Conservation (phyloP, 2,888 invertebrate genomes). For the Drosophila paracracens region DNA sequence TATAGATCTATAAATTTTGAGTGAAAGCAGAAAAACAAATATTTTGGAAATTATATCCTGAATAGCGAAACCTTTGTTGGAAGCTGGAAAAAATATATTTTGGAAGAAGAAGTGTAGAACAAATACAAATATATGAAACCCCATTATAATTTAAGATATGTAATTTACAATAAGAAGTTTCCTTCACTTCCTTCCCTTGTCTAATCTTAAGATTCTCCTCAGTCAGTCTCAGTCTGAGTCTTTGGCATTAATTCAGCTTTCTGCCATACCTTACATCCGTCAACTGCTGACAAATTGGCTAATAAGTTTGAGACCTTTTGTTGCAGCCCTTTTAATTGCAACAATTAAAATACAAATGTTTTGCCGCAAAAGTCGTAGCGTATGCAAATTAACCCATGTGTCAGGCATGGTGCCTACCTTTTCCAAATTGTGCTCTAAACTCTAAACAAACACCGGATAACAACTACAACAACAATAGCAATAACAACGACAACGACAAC, state of each 20-base stretch:
- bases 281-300: conserved; percentile 49
- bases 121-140: not conserved
- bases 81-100: not conserved
- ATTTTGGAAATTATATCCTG: not conserved
- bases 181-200: not conserved
- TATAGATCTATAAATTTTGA: not conserved
- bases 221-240: conserved; percentile 2
- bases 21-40: not conserved
- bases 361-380: conserved; percentile 65
- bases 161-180: not conserved
- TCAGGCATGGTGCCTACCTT: conserved; percentile 50
- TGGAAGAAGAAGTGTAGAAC: not conserved
- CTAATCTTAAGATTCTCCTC: not conserved
- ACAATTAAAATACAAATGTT: conserved; percentile 76
- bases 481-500: conserved; percentile 36
- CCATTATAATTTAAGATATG: not conserved
- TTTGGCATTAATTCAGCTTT: conserved; percentile 9
- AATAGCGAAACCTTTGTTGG: not conserved
- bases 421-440: conserved; percentile 47
- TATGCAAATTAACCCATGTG: conserved; percentile 75
- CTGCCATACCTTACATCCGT: conserved; percentile 14
- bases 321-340: conserved; percentile 61
- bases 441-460: conserved; percentile 63
- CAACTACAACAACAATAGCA: conserved; percentile 56
- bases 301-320: conserved; percentile 35